Percentiles rank a stretch among this genome's conserved stretches.
These are phyloP conservation scores for Disparrhopalites patrizii DNA, from an alignment of 2,888 invertebrate genomes.

Conservation along the genomic window DNA sequence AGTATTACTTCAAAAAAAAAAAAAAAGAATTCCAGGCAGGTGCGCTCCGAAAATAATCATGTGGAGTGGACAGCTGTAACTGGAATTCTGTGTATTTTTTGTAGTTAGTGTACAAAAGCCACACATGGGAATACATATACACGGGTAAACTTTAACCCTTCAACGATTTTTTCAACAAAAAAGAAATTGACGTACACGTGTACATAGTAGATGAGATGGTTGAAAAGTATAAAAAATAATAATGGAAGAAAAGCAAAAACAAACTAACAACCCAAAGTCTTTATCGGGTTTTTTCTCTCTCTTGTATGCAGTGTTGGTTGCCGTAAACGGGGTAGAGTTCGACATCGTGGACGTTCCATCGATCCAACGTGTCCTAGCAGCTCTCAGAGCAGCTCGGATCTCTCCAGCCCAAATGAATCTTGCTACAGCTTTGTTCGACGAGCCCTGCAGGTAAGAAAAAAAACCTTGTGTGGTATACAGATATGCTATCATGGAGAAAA, in stretches of 20 bases:
- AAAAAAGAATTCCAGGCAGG: too few species aligned
- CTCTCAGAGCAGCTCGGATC: constrained; percentile 73
- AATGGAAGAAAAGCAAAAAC: background rate
- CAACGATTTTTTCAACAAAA: too few species aligned
- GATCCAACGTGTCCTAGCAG: constrained; percentile 59
- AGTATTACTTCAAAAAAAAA: too few species aligned
- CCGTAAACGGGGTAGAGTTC: constrained; percentile 55
- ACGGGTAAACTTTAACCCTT: too few species aligned
- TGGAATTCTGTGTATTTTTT: too few species aligned
- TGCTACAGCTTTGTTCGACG: constrained; percentile 89
- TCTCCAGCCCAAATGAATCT: constrained; percentile 87
- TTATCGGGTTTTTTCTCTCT: background rate
- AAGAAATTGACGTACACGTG: background rate
- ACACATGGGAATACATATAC: too few species aligned
- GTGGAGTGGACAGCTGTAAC: too few species aligned
- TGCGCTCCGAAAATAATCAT: too few species aligned
- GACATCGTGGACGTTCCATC: constrained; percentile 62
- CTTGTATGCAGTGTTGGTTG: constrained; percentile 51
- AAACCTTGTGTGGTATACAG: too few species aligned
- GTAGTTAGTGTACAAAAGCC: too few species aligned
- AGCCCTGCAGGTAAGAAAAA: constrained; percentile 70
- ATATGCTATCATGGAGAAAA: too few species aligned
- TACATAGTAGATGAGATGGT: too few species aligned
- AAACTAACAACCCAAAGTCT: constrained; percentile 5
- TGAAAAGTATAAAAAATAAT: background rate